Percentiles rank a stretch among this genome's conserved stretches.
Evolutionary conservation across 2,797 vertebrate genomes (phyloP).

Genomic region (Nasua narica): DNA sequence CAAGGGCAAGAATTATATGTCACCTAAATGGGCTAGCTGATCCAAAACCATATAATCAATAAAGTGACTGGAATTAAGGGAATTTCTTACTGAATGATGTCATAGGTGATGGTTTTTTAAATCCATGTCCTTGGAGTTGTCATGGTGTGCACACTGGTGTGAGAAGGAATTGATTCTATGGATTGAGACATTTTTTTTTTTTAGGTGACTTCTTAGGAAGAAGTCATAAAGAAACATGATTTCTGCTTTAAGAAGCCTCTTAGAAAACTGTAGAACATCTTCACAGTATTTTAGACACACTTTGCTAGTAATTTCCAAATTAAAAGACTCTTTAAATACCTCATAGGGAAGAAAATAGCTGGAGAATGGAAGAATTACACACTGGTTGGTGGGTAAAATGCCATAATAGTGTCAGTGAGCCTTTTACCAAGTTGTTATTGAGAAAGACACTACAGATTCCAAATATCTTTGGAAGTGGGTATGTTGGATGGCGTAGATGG

Average conservation of each 20-base stretch:
- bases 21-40: slow-evolving; percentile 7
- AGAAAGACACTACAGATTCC: background rate
- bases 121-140: background rate
- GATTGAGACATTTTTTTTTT: background rate
- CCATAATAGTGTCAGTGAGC: background rate
- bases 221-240: slow-evolving; percentile 23
- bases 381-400: background rate
- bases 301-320: slow-evolving; percentile 24
- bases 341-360: background rate
- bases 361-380: background rate
- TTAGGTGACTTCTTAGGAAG: background rate
- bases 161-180: background rate
- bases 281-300: background rate
- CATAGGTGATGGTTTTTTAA: background rate
- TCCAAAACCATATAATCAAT: slow-evolving; percentile 28
- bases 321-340: background rate
- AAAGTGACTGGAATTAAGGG: background rate
- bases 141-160: background rate
- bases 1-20: slow-evolving; percentile 34
- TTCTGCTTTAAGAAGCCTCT: slow-evolving; percentile 13
- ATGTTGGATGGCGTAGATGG: background rate
- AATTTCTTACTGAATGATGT: slow-evolving; percentile 22
- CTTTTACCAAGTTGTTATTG: background rate
- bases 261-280: slow-evolving; percentile 1
- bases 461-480: background rate